Conservation (phyloP, 1,140 invertebrate species). For the Trichomalopsis sarcophagae region DNA sequence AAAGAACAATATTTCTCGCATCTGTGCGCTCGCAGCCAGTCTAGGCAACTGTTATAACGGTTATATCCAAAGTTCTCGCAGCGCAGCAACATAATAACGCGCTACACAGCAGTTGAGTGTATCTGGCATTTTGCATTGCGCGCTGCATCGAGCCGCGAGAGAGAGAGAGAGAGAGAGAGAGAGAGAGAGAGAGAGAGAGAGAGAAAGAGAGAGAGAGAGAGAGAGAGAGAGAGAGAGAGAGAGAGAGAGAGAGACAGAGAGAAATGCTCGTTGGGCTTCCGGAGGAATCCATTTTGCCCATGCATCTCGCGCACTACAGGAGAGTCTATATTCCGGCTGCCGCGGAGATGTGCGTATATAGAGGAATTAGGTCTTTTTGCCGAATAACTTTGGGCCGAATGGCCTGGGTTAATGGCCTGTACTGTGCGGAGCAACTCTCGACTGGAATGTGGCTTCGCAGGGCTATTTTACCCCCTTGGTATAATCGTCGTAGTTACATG, state of each 20-base stretch:
- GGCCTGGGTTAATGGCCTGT: not conserved
- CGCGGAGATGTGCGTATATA: not conserved
- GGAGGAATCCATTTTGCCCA: slow-evolving; percentile 58
- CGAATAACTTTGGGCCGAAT: not conserved
- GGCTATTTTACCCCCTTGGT: not conserved
- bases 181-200: not conserved
- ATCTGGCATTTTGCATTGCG: not conserved
- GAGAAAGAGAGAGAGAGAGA: not conserved
- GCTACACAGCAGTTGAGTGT: not conserved
- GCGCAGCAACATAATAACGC: slow-evolving; percentile 17
- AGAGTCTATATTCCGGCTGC: not conserved
- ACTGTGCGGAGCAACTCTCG: not conserved
- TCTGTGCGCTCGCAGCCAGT: too few species aligned
- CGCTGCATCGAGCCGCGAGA: not conserved
- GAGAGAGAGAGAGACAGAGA: not conserved
- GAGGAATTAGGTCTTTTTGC: slow-evolving; percentile 1
- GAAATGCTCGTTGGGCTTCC: slow-evolving; percentile 9
- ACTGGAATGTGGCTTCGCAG: not conserved
- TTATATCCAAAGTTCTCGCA: slow-evolving; percentile 34
- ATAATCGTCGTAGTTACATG: not conserved
- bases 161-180: not conserved
- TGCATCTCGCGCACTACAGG: not conserved
- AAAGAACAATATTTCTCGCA: too few species aligned
- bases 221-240: not conserved
- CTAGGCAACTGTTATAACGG: slow-evolving; percentile 33